Evolutionary conservation across 2,888 invertebrate species (phyloP).

Genomic region (Heliconius ismenius): DNA sequence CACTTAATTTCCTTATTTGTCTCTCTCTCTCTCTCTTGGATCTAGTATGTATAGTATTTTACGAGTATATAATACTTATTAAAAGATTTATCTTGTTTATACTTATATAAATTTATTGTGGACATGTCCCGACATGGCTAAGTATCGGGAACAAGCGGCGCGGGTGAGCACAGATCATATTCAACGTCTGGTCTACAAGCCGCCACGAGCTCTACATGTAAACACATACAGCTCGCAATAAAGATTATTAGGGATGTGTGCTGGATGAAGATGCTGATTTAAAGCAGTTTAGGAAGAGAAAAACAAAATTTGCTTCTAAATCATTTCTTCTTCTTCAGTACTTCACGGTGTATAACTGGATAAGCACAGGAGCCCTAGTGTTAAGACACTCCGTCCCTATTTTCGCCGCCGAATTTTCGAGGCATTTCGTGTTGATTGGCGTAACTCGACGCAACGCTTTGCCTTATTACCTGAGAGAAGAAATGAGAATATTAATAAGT

Average conservation of each 20-base stretch:
- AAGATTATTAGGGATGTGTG: conserved; percentile 23
- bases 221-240: conserved; percentile 32
- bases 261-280: not conserved
- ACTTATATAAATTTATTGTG: conserved; percentile 27
- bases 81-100: conserved; percentile 1
- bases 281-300: not conserved
- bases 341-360: no score
- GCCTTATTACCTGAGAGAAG: no score
- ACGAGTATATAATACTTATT: not conserved
- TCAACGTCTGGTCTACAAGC: conserved; percentile 51
- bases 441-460: no score
- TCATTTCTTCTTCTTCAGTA: no score
- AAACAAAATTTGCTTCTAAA: not conserved
- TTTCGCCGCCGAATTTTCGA: no score
- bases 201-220: conserved; percentile 48
- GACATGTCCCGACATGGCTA: conserved; percentile 42
- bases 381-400: no score
- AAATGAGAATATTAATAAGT: no score
- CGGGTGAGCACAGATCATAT: conserved; percentile 51
- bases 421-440: no score
- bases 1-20: not conserved
- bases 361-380: no score
- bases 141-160: conserved; percentile 48
- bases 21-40: no score
- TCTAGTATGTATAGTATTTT: not conserved